Evolutionary conservation across 37 sponge, comb jelly and placozoan genomes (phyloP), one percentile per base, ranked within the genome.

Genomic region (Haliclona indistincta): DNA sequence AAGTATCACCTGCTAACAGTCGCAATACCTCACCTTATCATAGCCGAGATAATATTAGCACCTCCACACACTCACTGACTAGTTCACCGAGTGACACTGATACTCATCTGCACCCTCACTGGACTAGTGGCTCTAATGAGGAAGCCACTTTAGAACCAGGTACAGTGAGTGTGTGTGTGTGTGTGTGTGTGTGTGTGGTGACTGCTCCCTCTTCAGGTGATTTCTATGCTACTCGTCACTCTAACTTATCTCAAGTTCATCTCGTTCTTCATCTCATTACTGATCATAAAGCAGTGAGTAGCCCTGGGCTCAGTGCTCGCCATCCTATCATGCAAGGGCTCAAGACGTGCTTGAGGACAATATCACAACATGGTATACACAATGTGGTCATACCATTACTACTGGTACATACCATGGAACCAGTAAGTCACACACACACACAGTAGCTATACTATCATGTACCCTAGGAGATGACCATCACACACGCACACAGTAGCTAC

Each of bases 171-270:
- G 30, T 26, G 8, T 25, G 10, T 13, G 28, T 20, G 23, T 20
- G 26, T 25, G 26, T 25, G 11, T 20, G 7, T n/a, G n/a, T 58
- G 11, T n/a, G 6, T 17, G 8, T 47, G 13, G 13, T 47, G 49
- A 66, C 67, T 5, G 10, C 39, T 22, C 39, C 43, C 67, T 19
- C 41, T 25, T 29, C 76, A 86, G 98, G 98, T 47, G 95, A 95
- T 44, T 83, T 88, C 73, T 97, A 94, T 71, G 47, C 89, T 1
- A 97, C 98, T 23, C 75, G 88, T 13, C 98, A 97, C 77, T 95
- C 95, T 41, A 97, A 92, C 67, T 82, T 97, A 43, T 89, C 93
- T 29, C 80, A 89, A 49, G 93, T 92, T n/a, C 98, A 97, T 47
- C 52, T 80, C 20, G 87, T 94, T 38, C 79, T 91, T 67, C 95